Conservation (phyloP, 2,888 invertebrate species). For the Eremobia ochroleuca region DNA sequence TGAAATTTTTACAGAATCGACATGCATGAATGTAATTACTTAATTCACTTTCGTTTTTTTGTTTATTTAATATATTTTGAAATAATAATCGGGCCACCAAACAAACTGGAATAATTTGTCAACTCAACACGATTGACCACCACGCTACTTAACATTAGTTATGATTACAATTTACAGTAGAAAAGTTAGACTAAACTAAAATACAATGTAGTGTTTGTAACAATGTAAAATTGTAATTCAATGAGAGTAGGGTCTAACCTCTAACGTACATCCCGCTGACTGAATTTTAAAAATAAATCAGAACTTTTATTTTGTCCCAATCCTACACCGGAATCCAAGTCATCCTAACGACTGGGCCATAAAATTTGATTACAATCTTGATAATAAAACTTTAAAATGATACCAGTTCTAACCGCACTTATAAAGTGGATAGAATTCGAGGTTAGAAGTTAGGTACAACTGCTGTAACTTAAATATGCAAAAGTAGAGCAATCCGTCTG, state of each 20-base stretch:
- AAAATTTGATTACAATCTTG: slow-evolving; percentile 31
- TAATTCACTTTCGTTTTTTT: too few relatives aligned
- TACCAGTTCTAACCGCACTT: slow-evolving; percentile 44
- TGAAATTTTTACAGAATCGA: too few relatives aligned
- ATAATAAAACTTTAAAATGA: slow-evolving; percentile 21
- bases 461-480: slow-evolving; percentile 8
- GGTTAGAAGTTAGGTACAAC: slow-evolving; percentile 34
- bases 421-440: slow-evolving; percentile 17
- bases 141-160: not conserved
- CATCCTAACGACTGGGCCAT: slow-evolving; percentile 23
- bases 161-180: not conserved
- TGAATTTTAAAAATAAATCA: slow-evolving; percentile 13
- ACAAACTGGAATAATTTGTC: not conserved
- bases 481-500: slow-evolving; percentile 27
- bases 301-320: slow-evolving; percentile 10
- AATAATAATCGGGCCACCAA: too few relatives aligned
- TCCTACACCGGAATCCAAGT: slow-evolving; percentile 27
- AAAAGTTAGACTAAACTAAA: slow-evolving; percentile 13
- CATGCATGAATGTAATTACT: too few relatives aligned
- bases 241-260: not conserved
- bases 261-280: not conserved
- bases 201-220: not conserved
- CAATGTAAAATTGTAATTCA: slow-evolving; percentile 5
- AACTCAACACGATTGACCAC: not conserved
- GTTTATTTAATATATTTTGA: too few relatives aligned